These are phyloP conservation scores for Diabrotica virgifera DNA, from an alignment of 1,140 invertebrate genomes.

Conservation along the genomic window DNA sequence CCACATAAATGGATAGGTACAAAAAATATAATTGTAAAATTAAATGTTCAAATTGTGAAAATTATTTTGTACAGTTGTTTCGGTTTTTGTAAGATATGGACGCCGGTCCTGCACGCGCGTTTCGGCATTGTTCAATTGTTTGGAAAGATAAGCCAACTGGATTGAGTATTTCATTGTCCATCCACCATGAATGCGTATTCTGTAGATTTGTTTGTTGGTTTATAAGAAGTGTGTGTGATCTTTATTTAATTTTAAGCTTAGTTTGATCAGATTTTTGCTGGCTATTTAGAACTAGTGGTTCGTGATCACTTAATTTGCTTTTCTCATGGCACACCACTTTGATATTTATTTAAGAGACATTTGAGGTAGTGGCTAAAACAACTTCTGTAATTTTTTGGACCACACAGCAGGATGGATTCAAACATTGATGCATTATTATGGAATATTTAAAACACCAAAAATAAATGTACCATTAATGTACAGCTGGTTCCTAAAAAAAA, in stretches of 20 bases:
- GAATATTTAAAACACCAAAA: no score
- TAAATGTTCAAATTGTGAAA: no score
- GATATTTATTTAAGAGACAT: no score
- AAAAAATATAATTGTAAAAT: no score
- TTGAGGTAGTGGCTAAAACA: no score
- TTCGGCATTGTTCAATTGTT: conserved; percentile 35
- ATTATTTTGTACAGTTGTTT: no score
- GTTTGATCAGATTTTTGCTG: conserved; percentile 18
- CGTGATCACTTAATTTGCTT: conserved; percentile 22
- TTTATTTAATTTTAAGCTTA: conserved; percentile 36
- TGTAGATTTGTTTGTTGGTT: conserved; percentile 38
- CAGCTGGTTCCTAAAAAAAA: no score
- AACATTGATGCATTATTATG: no score
- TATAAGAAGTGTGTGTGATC: conserved; percentile 29
- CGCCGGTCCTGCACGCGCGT: background rate
- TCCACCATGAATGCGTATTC: conserved; percentile 34
- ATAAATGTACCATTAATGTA: no score
- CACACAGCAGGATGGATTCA: no score
- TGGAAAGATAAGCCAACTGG: conserved; percentile 42
- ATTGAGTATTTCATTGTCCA: conserved; percentile 23
- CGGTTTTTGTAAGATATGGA: background rate
- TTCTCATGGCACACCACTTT: conserved; percentile 16
- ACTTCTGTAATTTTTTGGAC: no score
- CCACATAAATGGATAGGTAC: no score
- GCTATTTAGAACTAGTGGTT: conserved; percentile 6